Evolutionary conservation across 2,888 invertebrate species (phyloP).

Genomic region (Volucella inanis): DNA sequence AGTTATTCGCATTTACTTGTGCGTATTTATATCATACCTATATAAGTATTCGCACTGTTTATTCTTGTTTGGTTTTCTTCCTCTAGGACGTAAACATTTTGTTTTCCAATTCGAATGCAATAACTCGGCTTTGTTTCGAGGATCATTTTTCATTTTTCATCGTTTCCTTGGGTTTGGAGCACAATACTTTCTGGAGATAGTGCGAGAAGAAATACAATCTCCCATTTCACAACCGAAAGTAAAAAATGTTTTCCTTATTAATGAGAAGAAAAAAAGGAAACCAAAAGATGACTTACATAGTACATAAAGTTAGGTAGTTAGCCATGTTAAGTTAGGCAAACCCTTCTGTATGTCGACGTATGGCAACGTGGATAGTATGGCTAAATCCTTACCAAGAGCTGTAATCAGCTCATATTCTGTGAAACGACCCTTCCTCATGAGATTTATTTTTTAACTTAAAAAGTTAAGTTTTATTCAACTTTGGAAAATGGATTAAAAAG

Average conservation of each 20-base stretch:
- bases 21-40: neutral
- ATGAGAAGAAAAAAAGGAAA: slow-evolving; percentile 1
- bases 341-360: too few relatives aligned
- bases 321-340: too few relatives aligned
- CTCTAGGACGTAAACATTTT: slow-evolving; percentile 48
- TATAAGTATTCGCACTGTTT: slow-evolving; percentile 15
- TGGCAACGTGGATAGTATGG: too few relatives aligned
- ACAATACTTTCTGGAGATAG: neutral
- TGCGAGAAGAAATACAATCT: neutral
- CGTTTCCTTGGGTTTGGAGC: too few relatives aligned
- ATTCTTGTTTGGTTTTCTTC: slow-evolving; percentile 13
- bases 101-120: slow-evolving; percentile 66
- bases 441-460: too few relatives aligned
- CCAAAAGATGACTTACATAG: neutral
- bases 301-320: too few relatives aligned
- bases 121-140: slow-evolving; percentile 55
- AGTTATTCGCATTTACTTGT: too few relatives aligned
- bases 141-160: slow-evolving; percentile 62
- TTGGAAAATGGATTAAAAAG: too few relatives aligned
- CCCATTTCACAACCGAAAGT: slow-evolving; percentile 21
- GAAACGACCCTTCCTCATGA: too few relatives aligned
- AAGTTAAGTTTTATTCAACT: too few relatives aligned
- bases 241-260: slow-evolving; percentile 54
- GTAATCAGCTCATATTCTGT: too few relatives aligned
- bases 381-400: too few relatives aligned